phyloP scores from a whole-genome alignment of 1,140 invertebrate species.

The Saccostrea cuccullata region DNA sequence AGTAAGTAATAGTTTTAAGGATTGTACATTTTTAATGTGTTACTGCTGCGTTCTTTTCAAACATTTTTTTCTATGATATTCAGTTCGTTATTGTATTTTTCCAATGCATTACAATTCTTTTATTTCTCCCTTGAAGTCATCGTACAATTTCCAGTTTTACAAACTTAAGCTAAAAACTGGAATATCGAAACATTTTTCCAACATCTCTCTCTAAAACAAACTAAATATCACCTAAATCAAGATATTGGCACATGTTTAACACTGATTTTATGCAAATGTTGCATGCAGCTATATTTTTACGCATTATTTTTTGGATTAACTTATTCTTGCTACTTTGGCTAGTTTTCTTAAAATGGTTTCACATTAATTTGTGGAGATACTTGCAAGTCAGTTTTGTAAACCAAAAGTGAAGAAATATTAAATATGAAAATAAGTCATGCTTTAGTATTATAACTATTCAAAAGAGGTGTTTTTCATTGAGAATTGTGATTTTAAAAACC shows the following conservation, averaged over 20 bases:
- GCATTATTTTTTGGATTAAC: background rate
- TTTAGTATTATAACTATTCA: no score
- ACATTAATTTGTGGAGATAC: no score
- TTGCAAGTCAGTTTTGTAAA: no score
- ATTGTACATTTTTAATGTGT: background rate
- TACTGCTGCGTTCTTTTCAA: constrained; percentile 11
- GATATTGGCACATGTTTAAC: no score
- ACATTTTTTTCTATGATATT: background rate
- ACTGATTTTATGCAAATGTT: background rate
- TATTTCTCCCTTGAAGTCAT: background rate
- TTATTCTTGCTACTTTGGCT: no score
- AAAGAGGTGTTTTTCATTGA: no score
- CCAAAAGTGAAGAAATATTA: no score
- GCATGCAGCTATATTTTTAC: constrained; percentile 26
- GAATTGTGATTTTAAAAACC: no score
- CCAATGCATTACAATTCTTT: background rate
- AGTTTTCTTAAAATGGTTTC: no score
- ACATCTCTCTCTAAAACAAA: background rate
- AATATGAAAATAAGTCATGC: no score
- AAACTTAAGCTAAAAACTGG: background rate
- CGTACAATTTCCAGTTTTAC: background rate
- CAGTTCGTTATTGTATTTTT: background rate
- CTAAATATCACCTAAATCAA: background rate
- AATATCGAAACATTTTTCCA: background rate
- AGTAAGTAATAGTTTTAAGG: constrained; percentile 37